Base-by-base conservation (phyloP, 2,113 vertebrate genomes). In the Silurus meridionalis region DNA sequence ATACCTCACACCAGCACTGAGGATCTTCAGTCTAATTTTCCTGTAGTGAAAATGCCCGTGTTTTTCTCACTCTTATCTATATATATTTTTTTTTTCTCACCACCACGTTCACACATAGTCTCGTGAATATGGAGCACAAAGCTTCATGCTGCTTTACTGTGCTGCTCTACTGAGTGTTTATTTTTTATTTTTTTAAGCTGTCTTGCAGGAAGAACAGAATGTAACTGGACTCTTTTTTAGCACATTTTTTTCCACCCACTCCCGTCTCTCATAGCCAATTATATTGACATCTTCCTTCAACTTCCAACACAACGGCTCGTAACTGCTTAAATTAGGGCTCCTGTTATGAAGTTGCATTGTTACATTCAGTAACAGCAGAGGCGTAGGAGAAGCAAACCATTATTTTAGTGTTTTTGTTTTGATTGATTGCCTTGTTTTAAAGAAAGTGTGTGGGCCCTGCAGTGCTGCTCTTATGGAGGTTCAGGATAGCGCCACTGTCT, bases 211-310 rank as follows among this genome's bases (percentile, higher is more conserved):
- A 86, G 52, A 81, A 55, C 69, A 63, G 63, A 80, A 64, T 85
- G 72, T 78, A 82, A 50, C 11, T 25, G 28, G 61, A 53, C 67
- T 60, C 61, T 87, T 55, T 83, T 83, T 81, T 85, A 74, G 63
- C 52, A 84, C 15, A 63, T 28, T 57, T 66, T 89, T 48, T 88
- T 57, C 60, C 84, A 8, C 84, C 84, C 64, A 83, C 84, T 88
- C 64, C 61, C 75, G 80, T 46, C 86, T 75, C 69, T 84, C 60
- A 77, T 63, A 80, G 55, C 66, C 81, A 85, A 74, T 80, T 50
- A 84, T 17, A 82, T 53, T 80, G 78, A 61, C 78, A 13, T 57
- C 78, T 61, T 61, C 78, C 61, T 80, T 46, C 28, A 61, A 80
- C 11, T 50, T 67, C 25, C 6, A 80, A 19, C 66, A 84, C 71